Base-by-base conservation (phyloP, 2,113 vertebrate genomes). In the Calyptomena viridis region DNA sequence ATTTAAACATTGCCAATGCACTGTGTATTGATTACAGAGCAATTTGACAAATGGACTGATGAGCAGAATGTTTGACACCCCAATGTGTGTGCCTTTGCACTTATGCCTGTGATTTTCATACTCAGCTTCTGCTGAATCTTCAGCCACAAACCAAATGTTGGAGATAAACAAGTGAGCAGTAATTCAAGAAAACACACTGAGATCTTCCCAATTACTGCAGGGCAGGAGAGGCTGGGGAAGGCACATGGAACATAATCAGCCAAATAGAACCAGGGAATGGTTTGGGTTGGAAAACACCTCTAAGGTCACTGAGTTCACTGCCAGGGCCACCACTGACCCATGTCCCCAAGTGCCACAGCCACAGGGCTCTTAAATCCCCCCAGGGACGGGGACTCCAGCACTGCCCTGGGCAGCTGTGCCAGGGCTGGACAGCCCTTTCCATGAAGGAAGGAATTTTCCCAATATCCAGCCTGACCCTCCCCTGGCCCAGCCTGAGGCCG, bases 281-380 rank as follows among this genome's bases (percentile, higher is more conserved):
- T 60, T 30, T 46, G 30, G 28, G 37, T 6, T 67, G 46, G 68
- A 25, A 39, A 82, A 60, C 19, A 15, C 19, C 33, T 89, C 27
- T 11, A 6, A 52, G 27, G 27, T 39, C 46, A 42, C 0, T 3
- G 18, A 66, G 9, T 19, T 59, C 50, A 58, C 35, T 56, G 67
- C 75, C 75, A 72, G 22, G 58, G 67, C 35, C 76, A 66, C 18
- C 50, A 42, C 37, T 24, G 1, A 33, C 19, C 49, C 52, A 23
- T 2, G 68, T 50, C 52, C 60, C 31, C 39, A 44, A 3, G 23
- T 21, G 33, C 23, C 52, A 50, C 33, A 14, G 10, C 50, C 19
- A 15, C 50, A 50, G 0, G 0, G 14, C 27, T 35, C 22, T 10
- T 33, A 7, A 31, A 25, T 12, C 4, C 12, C 50, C 5, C 9